Base-by-base conservation (phyloP, 2,888 invertebrate genomes). In the Hirtodrosophila confusa region DNA sequence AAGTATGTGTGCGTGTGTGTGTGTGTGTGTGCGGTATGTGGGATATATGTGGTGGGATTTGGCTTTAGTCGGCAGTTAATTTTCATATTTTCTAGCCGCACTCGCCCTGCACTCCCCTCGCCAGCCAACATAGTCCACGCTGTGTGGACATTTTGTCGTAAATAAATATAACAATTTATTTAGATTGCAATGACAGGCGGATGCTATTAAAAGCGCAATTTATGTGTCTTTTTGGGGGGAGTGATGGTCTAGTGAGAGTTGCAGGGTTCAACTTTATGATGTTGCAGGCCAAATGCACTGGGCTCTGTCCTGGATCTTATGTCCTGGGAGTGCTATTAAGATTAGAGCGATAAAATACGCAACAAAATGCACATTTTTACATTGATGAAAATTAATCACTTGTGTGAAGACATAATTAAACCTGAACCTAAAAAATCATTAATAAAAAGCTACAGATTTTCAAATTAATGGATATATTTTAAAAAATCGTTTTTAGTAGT, bases 101-200 rank as follows among this genome's bases (percentile, higher is more conserved):
- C 62, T 50, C 65, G 23, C 44, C 35, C 29, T 35, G 29, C 53
- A 43, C 58, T 7, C 47, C 6, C 36, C 29, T 7, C 24, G 5
- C 6, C 24, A 37, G 24, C 47, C 40, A 29, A 24, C 54, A 7
- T 35, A 9, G 31, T 40, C 17, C 29, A n/a, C 35, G 35, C 35
- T 53, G 55, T 57, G 65, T 64, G 84, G 75, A 87, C 83, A 78
- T 78, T 87, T 76, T 76, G 85, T 88, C 88, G 87, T 88, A 87
- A 89, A 87, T 87, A 89, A 87, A 86, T 89, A 88, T 84, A 85
- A 82, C 89, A 87, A 87, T 89, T 89, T 87, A 87, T 87, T 89
- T 87, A 88, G 86, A 86, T 87, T 88, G 89, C 85, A 86, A 79
- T 88, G 87, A 88, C 87, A 89, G 78, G 87, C 87, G 83, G 88